These are phyloP conservation scores for Dione vanillae DNA, from an alignment of 2,888 invertebrate genomes.

Conservation along the genomic window DNA sequence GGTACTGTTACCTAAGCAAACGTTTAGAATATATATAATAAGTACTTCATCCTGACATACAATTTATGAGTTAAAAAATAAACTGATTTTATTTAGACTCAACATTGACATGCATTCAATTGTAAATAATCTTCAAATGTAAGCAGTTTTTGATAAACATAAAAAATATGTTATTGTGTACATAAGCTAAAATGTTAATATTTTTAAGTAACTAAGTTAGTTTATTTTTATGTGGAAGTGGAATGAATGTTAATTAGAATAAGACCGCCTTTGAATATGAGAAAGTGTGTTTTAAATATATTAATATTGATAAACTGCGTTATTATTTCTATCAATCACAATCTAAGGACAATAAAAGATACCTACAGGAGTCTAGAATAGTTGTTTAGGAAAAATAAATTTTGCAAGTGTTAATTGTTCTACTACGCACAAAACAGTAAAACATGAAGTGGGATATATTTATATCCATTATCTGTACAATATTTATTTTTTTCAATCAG, in stretches of 20 bases:
- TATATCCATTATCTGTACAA: too few relatives aligned
- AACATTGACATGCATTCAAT: slow-evolving; percentile 24
- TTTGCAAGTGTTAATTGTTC: too few relatives aligned
- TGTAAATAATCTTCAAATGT: slow-evolving; percentile 39
- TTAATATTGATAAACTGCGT: slow-evolving; percentile 2
- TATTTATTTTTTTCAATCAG: too few relatives aligned
- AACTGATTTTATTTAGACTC: neutral
- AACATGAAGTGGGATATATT: too few relatives aligned
- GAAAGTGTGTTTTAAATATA: slow-evolving; percentile 41
- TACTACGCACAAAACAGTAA: too few relatives aligned
- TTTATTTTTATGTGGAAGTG: slow-evolving; percentile 20
- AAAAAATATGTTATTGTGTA: slow-evolving; percentile 37
- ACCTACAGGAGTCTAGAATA: too few relatives aligned
- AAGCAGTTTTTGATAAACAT: slow-evolving; percentile 29
- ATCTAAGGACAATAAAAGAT: too few relatives aligned
- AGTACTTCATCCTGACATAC: neutral
- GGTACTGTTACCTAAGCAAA: slow-evolving; percentile 20
- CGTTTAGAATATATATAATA: neutral
- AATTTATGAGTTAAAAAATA: neutral
- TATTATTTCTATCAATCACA: neutral
- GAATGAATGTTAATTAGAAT: slow-evolving; percentile 36
- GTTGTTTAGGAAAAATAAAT: too few relatives aligned
- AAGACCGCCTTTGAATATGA: slow-evolving; percentile 45
- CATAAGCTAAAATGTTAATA: slow-evolving; percentile 38
- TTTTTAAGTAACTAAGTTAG: slow-evolving; percentile 25